Conservation (phyloP, 2,113 vertebrate species). For the Pterocles orientalis region DNA sequence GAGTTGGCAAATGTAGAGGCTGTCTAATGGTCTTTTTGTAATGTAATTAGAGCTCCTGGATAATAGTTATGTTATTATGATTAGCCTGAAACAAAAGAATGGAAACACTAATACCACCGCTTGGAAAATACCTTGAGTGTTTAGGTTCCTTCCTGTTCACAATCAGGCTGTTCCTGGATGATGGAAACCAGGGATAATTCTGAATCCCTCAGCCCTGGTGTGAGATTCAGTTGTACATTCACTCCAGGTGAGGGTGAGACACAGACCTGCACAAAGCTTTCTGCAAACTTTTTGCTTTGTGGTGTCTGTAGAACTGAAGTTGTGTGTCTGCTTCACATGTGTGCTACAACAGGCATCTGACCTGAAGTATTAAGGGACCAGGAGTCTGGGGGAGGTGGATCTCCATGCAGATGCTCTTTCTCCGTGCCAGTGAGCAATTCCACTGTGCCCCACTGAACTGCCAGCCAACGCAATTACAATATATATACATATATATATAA, state of each 20-base stretch:
- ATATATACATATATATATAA: too few species aligned
- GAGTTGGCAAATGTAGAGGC: background rate
- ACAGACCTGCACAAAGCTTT: background rate
- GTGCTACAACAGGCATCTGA: background rate
- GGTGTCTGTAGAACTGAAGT: background rate
- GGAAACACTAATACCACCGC: background rate
- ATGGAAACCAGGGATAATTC: background rate
- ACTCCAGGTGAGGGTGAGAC: background rate
- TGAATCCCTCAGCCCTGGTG: background rate
- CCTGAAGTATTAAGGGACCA: background rate
- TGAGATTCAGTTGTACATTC: background rate
- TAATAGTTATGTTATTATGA: background rate
- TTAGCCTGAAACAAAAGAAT: background rate
- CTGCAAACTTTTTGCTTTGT: background rate
- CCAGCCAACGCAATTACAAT: background rate
- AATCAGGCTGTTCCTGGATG: background rate
- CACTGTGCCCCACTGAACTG: background rate
- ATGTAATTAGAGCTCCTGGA: background rate
- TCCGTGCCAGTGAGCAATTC: background rate
- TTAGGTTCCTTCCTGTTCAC: background rate
- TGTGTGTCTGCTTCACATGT: rapidly evolving
- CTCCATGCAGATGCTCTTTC: background rate
- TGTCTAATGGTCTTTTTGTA: background rate
- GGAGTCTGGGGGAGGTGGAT: background rate
- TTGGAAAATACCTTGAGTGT: background rate